Evolutionary conservation across 1,140 invertebrate species (phyloP).

Genomic region (Lepidurus arcticus): DNA sequence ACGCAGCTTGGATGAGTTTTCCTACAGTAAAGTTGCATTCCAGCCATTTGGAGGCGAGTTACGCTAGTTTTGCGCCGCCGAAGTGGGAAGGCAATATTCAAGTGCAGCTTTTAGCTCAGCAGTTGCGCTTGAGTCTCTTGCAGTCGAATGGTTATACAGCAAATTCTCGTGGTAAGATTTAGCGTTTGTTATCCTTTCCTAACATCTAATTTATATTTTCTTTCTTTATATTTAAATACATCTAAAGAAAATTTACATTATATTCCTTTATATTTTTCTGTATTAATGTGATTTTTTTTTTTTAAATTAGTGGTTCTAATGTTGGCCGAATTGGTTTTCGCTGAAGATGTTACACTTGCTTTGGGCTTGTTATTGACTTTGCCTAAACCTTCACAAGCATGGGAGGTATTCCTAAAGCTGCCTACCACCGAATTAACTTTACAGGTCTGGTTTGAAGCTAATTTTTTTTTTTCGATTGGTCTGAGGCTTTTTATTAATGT

Average conservation of each 20-base stretch:
- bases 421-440: slow-evolving; percentile 32
- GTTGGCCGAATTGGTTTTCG: slow-evolving; percentile 30
- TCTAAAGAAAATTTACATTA: no score
- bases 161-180: neutral
- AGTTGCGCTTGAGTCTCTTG: neutral
- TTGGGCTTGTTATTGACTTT: slow-evolving; percentile 27
- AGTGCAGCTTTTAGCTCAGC: slow-evolving; percentile 26
- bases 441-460: slow-evolving; percentile 4
- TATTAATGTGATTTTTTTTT: neutral
- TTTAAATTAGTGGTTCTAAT: neutral
- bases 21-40: slow-evolving; percentile 20
- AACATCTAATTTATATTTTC: no score
- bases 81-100: slow-evolving; percentile 24
- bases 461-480: neutral
- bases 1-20: slow-evolving; percentile 1
- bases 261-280: neutral
- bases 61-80: slow-evolving; percentile 24
- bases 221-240: no score
- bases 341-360: slow-evolving; percentile 22
- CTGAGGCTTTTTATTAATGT: neutral
- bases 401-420: slow-evolving; percentile 27
- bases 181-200: neutral
- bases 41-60: slow-evolving; percentile 26
- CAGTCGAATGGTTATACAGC: neutral
- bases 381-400: slow-evolving; percentile 21